Conservation (phyloP, 2,797 vertebrate genomes). For the Brachyrhaphis roseni region DNA sequence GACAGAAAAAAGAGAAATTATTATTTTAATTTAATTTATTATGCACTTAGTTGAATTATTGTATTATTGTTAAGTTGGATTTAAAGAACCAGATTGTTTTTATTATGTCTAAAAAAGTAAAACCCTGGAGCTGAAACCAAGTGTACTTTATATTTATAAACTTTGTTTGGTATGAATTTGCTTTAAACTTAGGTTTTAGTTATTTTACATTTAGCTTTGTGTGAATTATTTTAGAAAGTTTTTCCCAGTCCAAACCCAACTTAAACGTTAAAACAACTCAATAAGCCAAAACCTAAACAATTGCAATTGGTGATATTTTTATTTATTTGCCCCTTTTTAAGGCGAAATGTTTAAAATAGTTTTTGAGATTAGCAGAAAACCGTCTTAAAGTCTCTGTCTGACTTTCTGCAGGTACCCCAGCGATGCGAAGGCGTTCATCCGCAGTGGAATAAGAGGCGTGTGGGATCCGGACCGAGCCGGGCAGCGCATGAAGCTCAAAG, state of each 20-base stretch:
- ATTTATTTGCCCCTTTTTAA: too few relatives aligned
- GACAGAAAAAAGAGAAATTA: too few relatives aligned
- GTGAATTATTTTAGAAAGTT: too few relatives aligned
- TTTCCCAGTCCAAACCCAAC: too few relatives aligned
- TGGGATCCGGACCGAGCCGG: constrained; percentile 86
- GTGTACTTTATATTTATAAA: not conserved
- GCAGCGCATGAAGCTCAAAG: constrained; percentile 84
- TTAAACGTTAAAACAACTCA: too few relatives aligned
- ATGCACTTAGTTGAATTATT: too few relatives aligned
- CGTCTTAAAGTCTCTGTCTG: not conserved
- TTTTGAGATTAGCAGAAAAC: not conserved
- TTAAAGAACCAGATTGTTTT: too few relatives aligned
- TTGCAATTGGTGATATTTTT: too few relatives aligned
- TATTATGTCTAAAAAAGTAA: not conserved
- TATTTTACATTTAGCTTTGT: not conserved
- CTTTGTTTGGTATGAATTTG: not conserved
- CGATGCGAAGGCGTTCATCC: constrained; percentile 77
- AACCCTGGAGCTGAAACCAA: not conserved
- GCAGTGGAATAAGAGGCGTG: constrained; percentile 83
- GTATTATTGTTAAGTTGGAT: too few relatives aligned
- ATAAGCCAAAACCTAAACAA: too few relatives aligned
- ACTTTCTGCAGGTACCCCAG: constrained; percentile 83
- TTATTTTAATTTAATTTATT: too few relatives aligned
- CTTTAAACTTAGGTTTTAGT: not conserved
- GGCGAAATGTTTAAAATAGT: not conserved